phyloP scores from a whole-genome alignment of 92 coral and sea anemone genomes.

The Zoanthus gigantus region DNA sequence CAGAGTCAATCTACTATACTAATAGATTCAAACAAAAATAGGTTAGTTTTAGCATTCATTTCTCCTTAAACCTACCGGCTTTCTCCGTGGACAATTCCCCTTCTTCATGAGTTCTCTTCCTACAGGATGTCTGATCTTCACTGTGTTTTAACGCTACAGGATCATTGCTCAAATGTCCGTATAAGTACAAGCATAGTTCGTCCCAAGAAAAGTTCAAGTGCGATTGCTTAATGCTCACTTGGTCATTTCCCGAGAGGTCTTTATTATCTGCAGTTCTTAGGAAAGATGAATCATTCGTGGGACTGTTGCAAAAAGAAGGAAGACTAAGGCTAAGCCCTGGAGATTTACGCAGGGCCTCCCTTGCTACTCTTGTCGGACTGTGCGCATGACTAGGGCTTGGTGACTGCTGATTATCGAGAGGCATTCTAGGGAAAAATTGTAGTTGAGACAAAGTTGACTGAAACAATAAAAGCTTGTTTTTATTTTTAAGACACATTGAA shows the following conservation, averaged over 20 bases:
- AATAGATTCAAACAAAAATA: too few species aligned
- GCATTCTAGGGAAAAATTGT: background rate
- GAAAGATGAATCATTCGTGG: background rate
- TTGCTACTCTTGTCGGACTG: background rate
- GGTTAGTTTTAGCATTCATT: too few species aligned
- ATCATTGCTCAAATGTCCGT: conserved; percentile 65
- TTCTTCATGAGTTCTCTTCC: conserved; percentile 26
- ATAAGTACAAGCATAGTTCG: conserved; percentile 74
- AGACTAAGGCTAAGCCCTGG: conserved; percentile 18
- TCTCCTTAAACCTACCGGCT: background rate
- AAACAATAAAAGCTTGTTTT: too few species aligned
- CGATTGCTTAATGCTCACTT: background rate
- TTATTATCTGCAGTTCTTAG: background rate
- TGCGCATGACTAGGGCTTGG: conserved; percentile 27
- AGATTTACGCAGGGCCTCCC: background rate
- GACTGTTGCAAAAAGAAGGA: conserved; percentile 8
- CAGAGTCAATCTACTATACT: too few species aligned
- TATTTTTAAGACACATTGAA: too few species aligned
- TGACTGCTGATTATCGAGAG: conserved; percentile 27
- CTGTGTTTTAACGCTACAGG: conserved; percentile 44
- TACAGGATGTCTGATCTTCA: background rate
- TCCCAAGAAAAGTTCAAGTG: conserved; percentile 66
- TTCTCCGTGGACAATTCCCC: conserved; percentile 18
- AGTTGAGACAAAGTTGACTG: background rate
- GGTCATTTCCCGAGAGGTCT: conserved; percentile 6